Evolutionary conservation across 2,113 vertebrate species (phyloP).

Genomic region (Euleptes europaea): DNA sequence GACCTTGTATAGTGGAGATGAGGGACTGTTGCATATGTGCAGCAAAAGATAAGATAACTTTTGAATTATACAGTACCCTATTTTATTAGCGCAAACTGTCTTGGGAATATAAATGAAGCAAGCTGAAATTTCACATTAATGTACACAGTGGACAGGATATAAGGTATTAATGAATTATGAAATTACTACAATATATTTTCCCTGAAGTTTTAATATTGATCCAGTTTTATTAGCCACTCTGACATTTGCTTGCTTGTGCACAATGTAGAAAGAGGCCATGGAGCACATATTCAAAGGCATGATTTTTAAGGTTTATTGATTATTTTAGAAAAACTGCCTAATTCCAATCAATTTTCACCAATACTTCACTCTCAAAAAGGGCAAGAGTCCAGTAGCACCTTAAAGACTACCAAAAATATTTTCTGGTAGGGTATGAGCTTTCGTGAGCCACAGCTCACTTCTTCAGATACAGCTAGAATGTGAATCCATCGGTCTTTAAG

Average conservation of each 20-base stretch:
- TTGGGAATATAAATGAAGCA: not conserved
- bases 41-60: not conserved
- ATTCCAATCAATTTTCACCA: not conserved
- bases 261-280: not conserved
- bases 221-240: constrained; percentile 19
- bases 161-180: not conserved
- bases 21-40: not conserved
- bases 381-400: too few species aligned
- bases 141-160: not conserved
- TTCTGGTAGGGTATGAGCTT: too few species aligned
- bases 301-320: constrained; percentile 2
- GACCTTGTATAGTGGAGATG: not conserved
- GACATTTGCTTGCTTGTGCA: constrained; percentile 5
- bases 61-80: not conserved
- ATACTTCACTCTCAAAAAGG: too few species aligned
- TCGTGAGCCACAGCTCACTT: too few species aligned
- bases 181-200: not conserved
- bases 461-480: too few species aligned
- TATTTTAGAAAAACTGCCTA: not conserved
- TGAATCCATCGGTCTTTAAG: too few species aligned
- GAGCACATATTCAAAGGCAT: not conserved
- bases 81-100: not conserved
- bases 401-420: too few species aligned
- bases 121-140: not conserved
- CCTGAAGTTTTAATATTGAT: constrained; percentile 22